These are phyloP conservation scores for Campylomormyrus tamandua DNA, from an alignment of 2,113 vertebrate genomes.

Conservation along the genomic window DNA sequence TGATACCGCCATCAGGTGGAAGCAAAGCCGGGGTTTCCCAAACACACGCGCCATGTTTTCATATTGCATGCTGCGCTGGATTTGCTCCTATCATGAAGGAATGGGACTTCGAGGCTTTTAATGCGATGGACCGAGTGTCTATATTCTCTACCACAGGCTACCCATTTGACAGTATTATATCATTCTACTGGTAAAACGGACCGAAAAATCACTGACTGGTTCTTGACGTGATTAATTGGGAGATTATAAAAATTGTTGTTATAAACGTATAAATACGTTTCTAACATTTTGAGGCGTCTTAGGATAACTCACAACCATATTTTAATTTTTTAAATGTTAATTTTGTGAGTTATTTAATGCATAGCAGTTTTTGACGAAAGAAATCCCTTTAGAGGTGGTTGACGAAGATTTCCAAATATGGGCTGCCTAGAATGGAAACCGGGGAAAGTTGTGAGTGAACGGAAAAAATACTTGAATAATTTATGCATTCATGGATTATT, in stretches of 20 bases:
- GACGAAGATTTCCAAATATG: neutral
- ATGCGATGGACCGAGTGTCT: neutral
- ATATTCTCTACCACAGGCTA: neutral
- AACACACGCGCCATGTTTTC: conserved; percentile 22
- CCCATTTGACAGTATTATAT: neutral
- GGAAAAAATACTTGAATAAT: neutral
- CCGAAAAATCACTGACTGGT: neutral
- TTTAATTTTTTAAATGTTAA: neutral
- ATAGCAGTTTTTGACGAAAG: neutral
- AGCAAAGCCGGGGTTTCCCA: conserved; percentile 51
- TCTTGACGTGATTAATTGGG: neutral
- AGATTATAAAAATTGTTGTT: neutral
- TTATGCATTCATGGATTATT: neutral
- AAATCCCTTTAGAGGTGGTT: neutral
- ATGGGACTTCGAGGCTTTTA: neutral
- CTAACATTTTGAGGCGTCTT: neutral
- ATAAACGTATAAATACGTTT: neutral
- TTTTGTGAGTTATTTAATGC: neutral
- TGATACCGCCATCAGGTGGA: conserved; percentile 68
- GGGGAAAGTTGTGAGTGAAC: neutral
- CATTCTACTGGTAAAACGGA: neutral
- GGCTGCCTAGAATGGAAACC: neutral
- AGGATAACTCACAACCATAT: neutral
- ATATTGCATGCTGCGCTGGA: conserved; percentile 12
- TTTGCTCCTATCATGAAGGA: conserved; percentile 5